Evolutionary conservation across 30 jellyfish, hydroid and myxozoan species (phyloP).

Genomic region (Haliclystus octoradiatus): DNA sequence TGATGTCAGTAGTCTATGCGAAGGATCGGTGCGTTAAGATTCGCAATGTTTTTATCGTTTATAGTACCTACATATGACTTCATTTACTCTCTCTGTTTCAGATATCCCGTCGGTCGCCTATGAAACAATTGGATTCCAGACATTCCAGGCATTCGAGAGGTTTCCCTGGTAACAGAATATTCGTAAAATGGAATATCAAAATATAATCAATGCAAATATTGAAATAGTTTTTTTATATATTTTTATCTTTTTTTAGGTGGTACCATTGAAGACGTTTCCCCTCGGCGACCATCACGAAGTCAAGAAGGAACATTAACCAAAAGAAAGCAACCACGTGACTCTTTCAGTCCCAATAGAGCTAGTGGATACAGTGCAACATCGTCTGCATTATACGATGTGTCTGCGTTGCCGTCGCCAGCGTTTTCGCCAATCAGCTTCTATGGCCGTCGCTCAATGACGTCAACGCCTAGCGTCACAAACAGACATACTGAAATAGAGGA

Average conservation of each 20-base stretch:
- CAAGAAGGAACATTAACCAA: no score
- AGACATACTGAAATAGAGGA: background rate
- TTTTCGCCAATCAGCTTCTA: background rate
- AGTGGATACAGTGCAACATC: background rate
- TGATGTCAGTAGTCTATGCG: constrained; percentile 17
- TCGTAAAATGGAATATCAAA: no score
- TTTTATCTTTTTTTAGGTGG: no score
- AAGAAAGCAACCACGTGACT: background rate
- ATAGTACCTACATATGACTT: no score
- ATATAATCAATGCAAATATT: no score
- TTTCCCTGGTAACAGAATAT: no score
- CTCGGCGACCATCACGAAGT: no score
- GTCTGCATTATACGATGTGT: background rate
- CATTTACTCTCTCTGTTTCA: background rate
- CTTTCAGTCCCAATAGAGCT: background rate
- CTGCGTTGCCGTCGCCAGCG: background rate
- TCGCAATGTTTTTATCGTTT: no score
- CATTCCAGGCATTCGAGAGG: no score
- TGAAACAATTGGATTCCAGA: no score
- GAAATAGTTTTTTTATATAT: no score
- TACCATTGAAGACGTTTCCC: no score
- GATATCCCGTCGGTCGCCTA: background rate
- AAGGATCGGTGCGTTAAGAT: constrained; percentile 2
- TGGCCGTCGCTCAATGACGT: background rate
- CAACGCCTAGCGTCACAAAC: background rate